These are phyloP conservation scores for Eubucco bourcierii DNA, from an alignment of 2,113 vertebrate genomes.

Conservation along the genomic window DNA sequence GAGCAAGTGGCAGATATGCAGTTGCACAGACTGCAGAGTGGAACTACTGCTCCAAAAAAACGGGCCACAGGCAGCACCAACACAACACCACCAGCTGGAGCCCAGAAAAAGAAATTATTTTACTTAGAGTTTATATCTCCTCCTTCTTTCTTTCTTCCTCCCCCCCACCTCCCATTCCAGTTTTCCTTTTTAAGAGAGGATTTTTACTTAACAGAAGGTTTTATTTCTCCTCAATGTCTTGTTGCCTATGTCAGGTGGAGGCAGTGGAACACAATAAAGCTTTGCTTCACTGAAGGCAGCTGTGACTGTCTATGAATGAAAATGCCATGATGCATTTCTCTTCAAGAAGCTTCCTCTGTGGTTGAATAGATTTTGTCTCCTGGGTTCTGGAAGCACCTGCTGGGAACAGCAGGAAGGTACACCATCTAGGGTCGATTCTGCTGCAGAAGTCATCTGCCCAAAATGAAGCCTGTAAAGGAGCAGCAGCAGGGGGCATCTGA, in stretches of 20 bases:
- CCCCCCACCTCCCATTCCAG: background rate
- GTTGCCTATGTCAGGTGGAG: background rate
- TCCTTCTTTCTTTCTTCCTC: background rate
- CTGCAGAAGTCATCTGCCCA: background rate
- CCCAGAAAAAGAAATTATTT: background rate
- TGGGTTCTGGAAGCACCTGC: background rate
- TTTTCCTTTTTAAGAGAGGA: background rate
- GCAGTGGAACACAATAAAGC: background rate
- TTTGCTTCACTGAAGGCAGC: background rate
- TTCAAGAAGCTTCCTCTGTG: background rate
- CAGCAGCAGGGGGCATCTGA: background rate
- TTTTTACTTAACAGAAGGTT: background rate
- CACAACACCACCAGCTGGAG: background rate
- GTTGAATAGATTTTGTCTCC: background rate
- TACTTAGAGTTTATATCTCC: background rate
- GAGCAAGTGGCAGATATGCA: background rate
- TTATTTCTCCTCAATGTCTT: slow-evolving; percentile 13
- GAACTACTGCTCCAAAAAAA: background rate
- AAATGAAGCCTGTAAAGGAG: background rate
- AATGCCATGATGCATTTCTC: background rate
- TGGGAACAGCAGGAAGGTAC: background rate
- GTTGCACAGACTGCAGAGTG: background rate
- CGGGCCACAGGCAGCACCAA: background rate
- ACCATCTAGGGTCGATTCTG: background rate
- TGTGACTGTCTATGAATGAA: background rate